Conservation (phyloP, 2,113 vertebrate species). For the Gadus chalcogrammus region DNA sequence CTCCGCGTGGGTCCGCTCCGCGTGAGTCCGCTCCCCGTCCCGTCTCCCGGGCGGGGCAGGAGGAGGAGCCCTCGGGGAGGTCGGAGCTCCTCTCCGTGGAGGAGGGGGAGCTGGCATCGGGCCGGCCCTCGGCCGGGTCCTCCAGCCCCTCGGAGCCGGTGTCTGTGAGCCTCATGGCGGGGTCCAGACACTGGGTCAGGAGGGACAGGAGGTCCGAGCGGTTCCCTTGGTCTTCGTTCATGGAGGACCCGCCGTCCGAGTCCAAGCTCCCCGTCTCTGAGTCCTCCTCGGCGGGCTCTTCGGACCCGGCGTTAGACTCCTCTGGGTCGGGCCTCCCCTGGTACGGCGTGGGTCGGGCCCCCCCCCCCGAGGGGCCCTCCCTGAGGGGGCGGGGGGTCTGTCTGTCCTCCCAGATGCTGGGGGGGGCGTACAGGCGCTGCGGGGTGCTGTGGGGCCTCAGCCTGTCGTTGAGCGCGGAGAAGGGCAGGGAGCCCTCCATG, state of each 20-base stretch:
- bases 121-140: slow-evolving; percentile 16
- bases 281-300: background rate
- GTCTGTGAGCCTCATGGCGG: background rate
- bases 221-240: background rate
- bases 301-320: background rate
- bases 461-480: slow-evolving; percentile 51
- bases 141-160: slow-evolving; percentile 26
- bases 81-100: slow-evolving; percentile 16
- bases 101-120: slow-evolving; percentile 6
- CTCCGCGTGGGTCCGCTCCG: background rate
- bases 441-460: slow-evolving; percentile 32
- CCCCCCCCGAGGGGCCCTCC: background rate
- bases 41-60: background rate
- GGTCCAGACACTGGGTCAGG: background rate
- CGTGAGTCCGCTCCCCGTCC: background rate
- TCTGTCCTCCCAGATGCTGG: slow-evolving; percentile 45
- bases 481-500: slow-evolving; percentile 53
- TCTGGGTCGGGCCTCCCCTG: background rate
- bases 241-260: background rate
- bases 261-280: slow-evolving; percentile 5
- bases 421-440: slow-evolving; percentile 40
- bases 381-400: slow-evolving; percentile 3
- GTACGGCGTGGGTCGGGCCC: background rate
- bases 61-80: too few relatives aligned
- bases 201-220: background rate